phyloP scores from a whole-genome alignment of 2,797 vertebrate genomes.

The Mionectes olivaceus region DNA sequence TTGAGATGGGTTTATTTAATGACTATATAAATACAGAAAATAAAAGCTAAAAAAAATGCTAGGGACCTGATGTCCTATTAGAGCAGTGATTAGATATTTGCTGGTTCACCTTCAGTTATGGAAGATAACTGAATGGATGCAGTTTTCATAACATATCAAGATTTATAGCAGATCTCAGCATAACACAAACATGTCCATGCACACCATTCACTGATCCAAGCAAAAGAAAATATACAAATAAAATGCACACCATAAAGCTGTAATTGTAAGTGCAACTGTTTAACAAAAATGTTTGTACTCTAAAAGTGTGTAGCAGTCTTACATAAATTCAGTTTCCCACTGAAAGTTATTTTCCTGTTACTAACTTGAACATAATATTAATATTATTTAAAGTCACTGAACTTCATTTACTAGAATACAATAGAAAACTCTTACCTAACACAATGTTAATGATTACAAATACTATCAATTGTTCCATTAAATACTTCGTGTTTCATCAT shows the following conservation, averaged over 20 bases:
- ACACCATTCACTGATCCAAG: not conserved
- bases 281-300: not conserved
- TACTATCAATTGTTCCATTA: conserved; percentile 25
- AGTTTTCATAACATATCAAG: not conserved
- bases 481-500: conserved; percentile 35
- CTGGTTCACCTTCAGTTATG: not conserved
- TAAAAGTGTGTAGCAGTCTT: not conserved
- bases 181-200: not conserved
- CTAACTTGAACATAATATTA: not conserved
- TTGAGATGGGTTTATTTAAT: not conserved
- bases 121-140: not conserved
- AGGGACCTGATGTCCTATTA: not conserved
- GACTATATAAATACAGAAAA: not conserved
- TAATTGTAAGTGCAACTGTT: not conserved
- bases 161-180: not conserved
- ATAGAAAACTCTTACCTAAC: not conserved
- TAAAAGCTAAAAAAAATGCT: not conserved
- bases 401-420: not conserved
- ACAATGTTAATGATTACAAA: not conserved
- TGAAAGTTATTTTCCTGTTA: not conserved
- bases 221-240: not conserved
- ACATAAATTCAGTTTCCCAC: not conserved
- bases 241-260: not conserved
- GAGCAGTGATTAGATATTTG: not conserved
- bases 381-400: not conserved